These are phyloP conservation scores for Xenops minutus DNA, from an alignment of 2,797 vertebrate genomes.

Conservation along the genomic window DNA sequence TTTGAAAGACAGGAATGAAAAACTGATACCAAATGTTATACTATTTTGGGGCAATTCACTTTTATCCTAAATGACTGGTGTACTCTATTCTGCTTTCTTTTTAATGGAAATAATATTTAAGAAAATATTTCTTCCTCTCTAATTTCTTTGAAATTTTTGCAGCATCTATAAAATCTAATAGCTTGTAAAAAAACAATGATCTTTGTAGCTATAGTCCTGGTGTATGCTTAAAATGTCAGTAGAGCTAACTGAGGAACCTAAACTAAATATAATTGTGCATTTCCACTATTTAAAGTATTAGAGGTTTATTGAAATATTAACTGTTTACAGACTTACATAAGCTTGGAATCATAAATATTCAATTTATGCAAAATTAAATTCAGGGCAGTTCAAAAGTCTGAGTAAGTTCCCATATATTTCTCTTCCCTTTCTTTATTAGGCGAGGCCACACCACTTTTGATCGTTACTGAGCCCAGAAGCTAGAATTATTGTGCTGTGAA, in stretches of 20 bases:
- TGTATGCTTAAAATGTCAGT: not conserved
- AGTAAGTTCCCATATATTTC: not conserved
- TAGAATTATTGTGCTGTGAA: not conserved
- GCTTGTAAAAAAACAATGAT: not conserved
- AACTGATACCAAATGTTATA: not conserved
- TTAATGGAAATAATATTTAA: not conserved
- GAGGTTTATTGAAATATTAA: not conserved
- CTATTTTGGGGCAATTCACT: not conserved
- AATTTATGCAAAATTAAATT: not conserved
- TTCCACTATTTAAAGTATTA: not conserved
- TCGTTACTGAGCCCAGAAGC: not conserved
- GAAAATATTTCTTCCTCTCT: not conserved
- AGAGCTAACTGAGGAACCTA: not conserved
- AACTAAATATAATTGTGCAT: not conserved
- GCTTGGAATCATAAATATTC: not conserved
- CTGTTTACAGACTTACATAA: not conserved
- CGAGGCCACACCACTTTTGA: not conserved
- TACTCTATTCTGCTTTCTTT: not conserved
- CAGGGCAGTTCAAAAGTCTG: not conserved
- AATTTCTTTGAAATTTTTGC: not conserved
- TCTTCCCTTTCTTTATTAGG: not conserved
- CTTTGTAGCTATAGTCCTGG: not conserved
- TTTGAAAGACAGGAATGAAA: not conserved
- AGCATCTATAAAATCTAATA: not conserved
- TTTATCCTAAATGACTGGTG: not conserved